Evolutionary conservation across 2,113 vertebrate species (phyloP).

Genomic region (Balaenoptera acutorostrata): DNA sequence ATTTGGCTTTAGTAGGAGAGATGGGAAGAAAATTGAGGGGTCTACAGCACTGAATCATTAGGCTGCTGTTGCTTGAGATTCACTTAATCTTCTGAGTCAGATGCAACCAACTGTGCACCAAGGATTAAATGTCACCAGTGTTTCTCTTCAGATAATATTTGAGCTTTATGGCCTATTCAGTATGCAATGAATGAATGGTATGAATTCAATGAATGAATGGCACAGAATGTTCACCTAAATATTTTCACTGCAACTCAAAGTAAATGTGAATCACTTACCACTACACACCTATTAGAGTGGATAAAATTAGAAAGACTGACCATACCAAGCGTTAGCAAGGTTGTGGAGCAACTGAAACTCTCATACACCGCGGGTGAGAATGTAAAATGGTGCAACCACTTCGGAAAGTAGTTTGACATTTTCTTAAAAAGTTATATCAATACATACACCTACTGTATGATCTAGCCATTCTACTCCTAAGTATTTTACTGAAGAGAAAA

Average conservation of each 20-base stretch:
- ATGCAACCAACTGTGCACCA: background rate
- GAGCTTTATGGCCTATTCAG: background rate
- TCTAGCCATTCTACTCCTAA: background rate
- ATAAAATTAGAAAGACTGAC: background rate
- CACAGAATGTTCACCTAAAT: background rate
- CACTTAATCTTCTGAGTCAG: background rate
- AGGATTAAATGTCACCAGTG: background rate
- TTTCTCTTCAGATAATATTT: background rate
- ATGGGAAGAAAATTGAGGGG: background rate
- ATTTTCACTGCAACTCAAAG: background rate
- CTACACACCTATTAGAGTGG: background rate
- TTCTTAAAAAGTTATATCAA: background rate
- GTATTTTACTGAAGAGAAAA: background rate
- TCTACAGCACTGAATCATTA: background rate
- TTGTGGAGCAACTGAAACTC: background rate
- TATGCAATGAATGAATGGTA: background rate
- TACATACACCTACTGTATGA: background rate
- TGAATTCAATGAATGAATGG: background rate
- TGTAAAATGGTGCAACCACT: background rate
- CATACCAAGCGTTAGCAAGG: background rate
- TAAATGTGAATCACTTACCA: background rate
- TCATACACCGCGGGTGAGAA: background rate
- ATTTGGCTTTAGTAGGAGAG: background rate
- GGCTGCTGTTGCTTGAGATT: background rate
- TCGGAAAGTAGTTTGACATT: background rate